A percentile compares a stretch with the other conserved stretches of the same genome.
These are phyloP conservation scores for Dusona sp. DNA, from an alignment of 2,888 invertebrate species.

Conservation along the genomic window DNA sequence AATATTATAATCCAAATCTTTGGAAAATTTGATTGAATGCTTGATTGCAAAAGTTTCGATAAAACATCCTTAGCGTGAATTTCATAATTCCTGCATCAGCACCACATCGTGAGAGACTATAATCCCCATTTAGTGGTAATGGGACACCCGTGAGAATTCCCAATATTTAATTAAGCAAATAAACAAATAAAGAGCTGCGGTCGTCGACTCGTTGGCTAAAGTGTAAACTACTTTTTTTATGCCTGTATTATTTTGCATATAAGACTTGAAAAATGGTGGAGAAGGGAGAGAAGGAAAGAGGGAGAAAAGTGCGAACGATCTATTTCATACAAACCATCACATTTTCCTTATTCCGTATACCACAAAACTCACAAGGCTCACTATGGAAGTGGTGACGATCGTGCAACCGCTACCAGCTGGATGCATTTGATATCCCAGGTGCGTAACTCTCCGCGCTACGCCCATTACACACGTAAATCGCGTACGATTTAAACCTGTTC, in stretches of 20 bases:
- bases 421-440: conserved; percentile 64
- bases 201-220: not conserved
- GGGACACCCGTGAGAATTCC: conserved; percentile 20
- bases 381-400: conserved; percentile 52
- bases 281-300: not conserved
- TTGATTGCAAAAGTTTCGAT: not conserved
- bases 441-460: conserved; percentile 60
- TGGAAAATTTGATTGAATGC: not conserved
- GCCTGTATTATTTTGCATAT: not conserved
- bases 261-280: not conserved
- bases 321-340: conserved; percentile 48
- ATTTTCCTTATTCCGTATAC: conserved; percentile 46
- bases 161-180: conserved; percentile 26
- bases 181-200: conserved; percentile 18
- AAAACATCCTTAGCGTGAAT: not conserved
- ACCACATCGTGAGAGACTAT: not conserved
- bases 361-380: conserved; percentile 2
- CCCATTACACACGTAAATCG: conserved; percentile 68
- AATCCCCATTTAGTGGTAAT: not conserved
- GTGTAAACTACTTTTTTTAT: conserved; percentile 37
- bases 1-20: too few relatives aligned
- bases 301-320: conserved; percentile 35
- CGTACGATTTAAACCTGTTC: conserved; percentile 69
- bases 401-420: conserved; percentile 63
- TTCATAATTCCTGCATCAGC: not conserved